Conservation (phyloP, 2,888 invertebrate species). For the Anoplius nigerrimus region DNA sequence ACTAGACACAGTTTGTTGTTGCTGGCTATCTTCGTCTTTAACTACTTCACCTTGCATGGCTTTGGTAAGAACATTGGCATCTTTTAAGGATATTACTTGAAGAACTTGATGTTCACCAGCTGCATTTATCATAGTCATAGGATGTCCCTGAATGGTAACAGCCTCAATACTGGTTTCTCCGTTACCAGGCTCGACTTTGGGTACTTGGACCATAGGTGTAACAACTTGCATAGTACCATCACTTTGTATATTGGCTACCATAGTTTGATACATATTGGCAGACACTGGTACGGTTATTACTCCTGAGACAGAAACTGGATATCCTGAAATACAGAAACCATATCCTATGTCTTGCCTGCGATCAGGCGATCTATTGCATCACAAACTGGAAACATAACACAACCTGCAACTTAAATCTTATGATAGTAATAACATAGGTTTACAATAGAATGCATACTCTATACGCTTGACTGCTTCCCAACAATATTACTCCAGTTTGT, state of each 20-base stretch:
- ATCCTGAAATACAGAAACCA: slow-evolving; percentile 77
- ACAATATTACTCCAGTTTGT: slow-evolving; percentile 38
- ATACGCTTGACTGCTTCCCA: too few species aligned
- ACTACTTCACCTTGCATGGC: slow-evolving; percentile 81
- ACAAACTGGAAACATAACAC: slow-evolving; percentile 49
- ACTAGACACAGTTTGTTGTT: slow-evolving; percentile 75
- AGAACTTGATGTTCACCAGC: slow-evolving; percentile 86
- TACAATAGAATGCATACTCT: too few species aligned
- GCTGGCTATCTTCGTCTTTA: slow-evolving; percentile 72
- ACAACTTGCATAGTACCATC: slow-evolving; percentile 89
- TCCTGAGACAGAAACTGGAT: slow-evolving; percentile 91
- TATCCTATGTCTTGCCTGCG: slow-evolving; percentile 41
- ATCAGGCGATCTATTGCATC: slow-evolving; percentile 45
- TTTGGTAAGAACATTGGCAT: slow-evolving; percentile 88
- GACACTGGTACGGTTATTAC: slow-evolving; percentile 97
- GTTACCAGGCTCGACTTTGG: slow-evolving; percentile 85
- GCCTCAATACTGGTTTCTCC: slow-evolving; percentile 85
- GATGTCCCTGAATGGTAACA: slow-evolving; percentile 85
- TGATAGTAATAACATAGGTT: too few species aligned
- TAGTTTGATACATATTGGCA: slow-evolving; percentile 96
- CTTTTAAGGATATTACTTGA: slow-evolving; percentile 90
- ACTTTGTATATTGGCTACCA: slow-evolving; percentile 92
- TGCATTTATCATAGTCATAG: slow-evolving; percentile 84
- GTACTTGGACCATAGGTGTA: slow-evolving; percentile 89
- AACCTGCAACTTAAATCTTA: too few species aligned